Percentiles rank a stretch among this genome's conserved stretches.
Evolutionary conservation across 2,113 vertebrate genomes (phyloP).

Genomic region (Mesocricetus auratus): DNA sequence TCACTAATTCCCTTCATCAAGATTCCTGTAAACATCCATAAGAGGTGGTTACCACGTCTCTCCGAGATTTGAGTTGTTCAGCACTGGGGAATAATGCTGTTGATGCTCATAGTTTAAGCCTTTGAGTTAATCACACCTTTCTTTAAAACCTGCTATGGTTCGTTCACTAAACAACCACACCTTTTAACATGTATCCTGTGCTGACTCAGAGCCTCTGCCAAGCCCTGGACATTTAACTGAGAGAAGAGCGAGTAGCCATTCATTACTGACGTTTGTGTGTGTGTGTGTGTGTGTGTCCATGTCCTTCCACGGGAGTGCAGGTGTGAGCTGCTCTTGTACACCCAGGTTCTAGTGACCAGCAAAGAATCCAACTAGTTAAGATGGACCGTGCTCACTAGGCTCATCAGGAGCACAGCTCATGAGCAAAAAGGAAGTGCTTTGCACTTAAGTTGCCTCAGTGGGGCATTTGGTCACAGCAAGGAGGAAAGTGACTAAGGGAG

Average conservation of each 20-base stretch:
- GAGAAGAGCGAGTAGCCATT: background rate
- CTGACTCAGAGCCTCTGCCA: background rate
- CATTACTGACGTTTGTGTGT: background rate
- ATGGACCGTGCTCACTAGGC: accelerated
- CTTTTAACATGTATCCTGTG: background rate
- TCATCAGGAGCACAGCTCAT: no score
- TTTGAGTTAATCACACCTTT: background rate
- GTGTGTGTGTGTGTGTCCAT: background rate
- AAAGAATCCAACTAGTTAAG: background rate
- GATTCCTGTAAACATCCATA: background rate
- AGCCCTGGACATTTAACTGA: background rate
- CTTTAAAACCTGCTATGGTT: background rate
- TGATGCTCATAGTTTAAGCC: background rate
- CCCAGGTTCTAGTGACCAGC: background rate
- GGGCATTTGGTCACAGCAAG: background rate
- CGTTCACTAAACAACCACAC: background rate
- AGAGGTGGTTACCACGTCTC: background rate
- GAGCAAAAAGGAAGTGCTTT: background rate
- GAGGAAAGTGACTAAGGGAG: background rate
- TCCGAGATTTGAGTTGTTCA: background rate
- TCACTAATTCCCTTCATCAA: background rate
- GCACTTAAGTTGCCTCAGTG: background rate
- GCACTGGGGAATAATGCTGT: background rate
- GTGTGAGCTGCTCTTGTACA: no score
- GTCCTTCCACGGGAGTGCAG: background rate